Evolutionary conservation across 2,888 invertebrate species (phyloP), one percentile per base, ranked within the genome.

Genomic region (Eurois occulta): DNA sequence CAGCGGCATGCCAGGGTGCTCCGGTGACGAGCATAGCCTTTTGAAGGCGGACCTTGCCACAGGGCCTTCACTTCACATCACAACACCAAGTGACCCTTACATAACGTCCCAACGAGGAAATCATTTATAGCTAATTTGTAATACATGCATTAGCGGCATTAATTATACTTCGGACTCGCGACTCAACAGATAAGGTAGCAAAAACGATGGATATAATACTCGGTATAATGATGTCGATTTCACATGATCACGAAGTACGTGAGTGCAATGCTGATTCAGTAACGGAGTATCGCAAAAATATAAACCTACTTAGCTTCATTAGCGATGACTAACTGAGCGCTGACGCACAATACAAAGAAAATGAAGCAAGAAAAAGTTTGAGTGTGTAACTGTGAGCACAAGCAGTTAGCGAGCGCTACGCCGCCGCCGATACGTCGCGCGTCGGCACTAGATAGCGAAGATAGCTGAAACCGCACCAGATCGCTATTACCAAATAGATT

Each of bases 261-360:
- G 83, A 80, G 68, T 78, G 78, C 73, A 88, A 70, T 77, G 87
- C 81, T 88, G 89, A 89, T 81, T 88, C 87, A 88, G 82, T 81
- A 80, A 80, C 83, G 77, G 84, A 66, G 79, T 72, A 85, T 81
- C 76, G 80, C 75, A 80, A 84, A 84, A 85, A 81, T 85, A 83
- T 78, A 76, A 75, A 86, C 84, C 75, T 81, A 87, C 77, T 85
- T 89, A 73, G 79, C 73, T 78, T 86, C 75, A 87, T 88, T 89
- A 81, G 83, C 74, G 81, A 84, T 87, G 83, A 89, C 78, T 84
- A 83, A 85, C 81, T 78, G 84, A 81, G 16, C 66, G 84, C 85
- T 88, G 89, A 88, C 87, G 85, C 86, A 88, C 60, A 78, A 10
- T 83, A 81, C 82, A 48, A 82, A 77, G 83, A 81, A 87, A 84